Conservation (phyloP, 2,797 vertebrate genomes). For the Clarias fuscus region DNA sequence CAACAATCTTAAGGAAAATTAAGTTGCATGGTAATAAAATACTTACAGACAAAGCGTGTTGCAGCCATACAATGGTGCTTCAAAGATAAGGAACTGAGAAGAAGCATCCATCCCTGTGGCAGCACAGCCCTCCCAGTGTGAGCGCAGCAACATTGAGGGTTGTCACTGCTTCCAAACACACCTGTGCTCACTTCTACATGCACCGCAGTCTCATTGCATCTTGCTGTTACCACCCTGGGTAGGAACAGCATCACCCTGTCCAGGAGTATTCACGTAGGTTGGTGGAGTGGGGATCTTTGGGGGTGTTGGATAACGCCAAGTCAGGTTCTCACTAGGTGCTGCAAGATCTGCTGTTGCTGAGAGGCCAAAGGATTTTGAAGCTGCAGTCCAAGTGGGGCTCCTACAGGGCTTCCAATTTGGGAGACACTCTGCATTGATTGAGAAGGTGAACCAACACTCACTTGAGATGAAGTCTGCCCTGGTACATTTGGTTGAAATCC, state of each 20-base stretch:
- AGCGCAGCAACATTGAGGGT: constrained; percentile 59
- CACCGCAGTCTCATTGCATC: constrained; percentile 62
- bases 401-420: not conserved
- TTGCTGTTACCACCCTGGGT: constrained; percentile 57
- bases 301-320: too few relatives aligned
- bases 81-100: constrained; percentile 56
- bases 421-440: not conserved
- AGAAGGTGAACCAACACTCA: not conserved
- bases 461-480: not conserved
- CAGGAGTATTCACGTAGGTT: not conserved
- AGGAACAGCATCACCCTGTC: constrained; percentile 39
- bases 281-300: too few relatives aligned
- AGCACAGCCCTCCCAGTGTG: constrained; percentile 66
- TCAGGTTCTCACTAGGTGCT: too few relatives aligned
- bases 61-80: constrained; percentile 61
- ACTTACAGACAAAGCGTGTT: constrained; percentile 39
- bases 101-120: not conserved
- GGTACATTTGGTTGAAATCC: not conserved
- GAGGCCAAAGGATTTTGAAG: not conserved
- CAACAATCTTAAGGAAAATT: too few relatives aligned
- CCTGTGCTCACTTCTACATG: constrained; percentile 63
- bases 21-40: too few relatives aligned
- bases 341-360: too few relatives aligned
- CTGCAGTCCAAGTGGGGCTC: not conserved
- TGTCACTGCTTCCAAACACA: constrained; percentile 68